These are phyloP conservation scores for Montipora efflorescens DNA, from an alignment of 64 coral and sea anemone species.

Conservation along the genomic window DNA sequence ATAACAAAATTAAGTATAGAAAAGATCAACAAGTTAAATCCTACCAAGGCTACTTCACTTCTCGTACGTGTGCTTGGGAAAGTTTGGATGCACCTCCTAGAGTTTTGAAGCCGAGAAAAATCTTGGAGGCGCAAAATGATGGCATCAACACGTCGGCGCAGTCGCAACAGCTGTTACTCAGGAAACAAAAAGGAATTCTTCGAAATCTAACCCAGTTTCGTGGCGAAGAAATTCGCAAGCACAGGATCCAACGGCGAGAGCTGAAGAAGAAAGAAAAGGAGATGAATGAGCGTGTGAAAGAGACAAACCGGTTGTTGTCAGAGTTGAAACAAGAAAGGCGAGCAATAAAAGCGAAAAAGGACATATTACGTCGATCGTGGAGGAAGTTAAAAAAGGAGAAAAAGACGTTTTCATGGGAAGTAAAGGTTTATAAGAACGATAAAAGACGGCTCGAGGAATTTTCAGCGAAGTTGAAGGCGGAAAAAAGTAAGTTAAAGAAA, in stretches of 20 bases:
- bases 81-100: too few relatives aligned
- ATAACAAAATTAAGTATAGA: neutral
- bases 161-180: neutral
- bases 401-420: constrained; percentile 21
- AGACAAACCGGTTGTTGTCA: constrained; percentile 8
- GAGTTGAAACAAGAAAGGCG: constrained; percentile 63
- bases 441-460: constrained; percentile 22
- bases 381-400: constrained; percentile 29
- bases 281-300: constrained; percentile 15
- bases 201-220: constrained; percentile 12
- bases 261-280: constrained; percentile 26
- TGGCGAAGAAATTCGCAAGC: constrained; percentile 52
- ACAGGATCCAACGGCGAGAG: constrained; percentile 40
- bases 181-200: neutral
- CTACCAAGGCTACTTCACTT: neutral
- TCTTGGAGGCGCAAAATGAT: neutral
- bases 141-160: neutral
- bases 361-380: constrained; percentile 35
- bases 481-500: constrained; percentile 45
- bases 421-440: neutral
- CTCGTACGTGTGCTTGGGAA: neutral
- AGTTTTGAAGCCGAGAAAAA: neutral
- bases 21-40: neutral
- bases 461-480: neutral
- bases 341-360: constrained; percentile 35